Conservation (phyloP, 2,113 vertebrate genomes). For the Seriola quinqueradiata region DNA sequence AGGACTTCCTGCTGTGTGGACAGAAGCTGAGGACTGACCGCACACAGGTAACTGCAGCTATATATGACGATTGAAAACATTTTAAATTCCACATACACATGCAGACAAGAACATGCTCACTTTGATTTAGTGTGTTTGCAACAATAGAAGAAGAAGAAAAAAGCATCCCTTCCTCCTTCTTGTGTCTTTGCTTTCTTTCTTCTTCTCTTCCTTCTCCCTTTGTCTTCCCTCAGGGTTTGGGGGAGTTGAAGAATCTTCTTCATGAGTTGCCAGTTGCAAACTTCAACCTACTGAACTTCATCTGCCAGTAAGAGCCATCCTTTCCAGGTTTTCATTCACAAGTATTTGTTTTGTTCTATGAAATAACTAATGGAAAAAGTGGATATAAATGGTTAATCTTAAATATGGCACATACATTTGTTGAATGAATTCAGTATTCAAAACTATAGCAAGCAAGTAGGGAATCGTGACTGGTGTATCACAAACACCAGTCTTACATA, state of each 20-base stretch:
- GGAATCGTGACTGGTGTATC: too few species aligned
- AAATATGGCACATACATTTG: background rate
- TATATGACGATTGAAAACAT: background rate
- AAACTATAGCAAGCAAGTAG: too few species aligned
- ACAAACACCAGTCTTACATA: too few species aligned
- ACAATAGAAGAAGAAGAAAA: too few species aligned
- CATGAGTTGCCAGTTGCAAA: constrained; percentile 84
- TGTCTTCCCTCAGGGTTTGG: constrained; percentile 70
- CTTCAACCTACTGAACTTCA: constrained; percentile 85
- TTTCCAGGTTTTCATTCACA: too few species aligned
- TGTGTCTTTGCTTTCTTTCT: too few species aligned
- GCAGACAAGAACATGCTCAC: too few species aligned
- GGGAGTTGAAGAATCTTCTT: constrained; percentile 80
- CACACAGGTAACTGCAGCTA: constrained; percentile 63
- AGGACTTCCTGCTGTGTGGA: constrained; percentile 83
- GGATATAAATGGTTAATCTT: too few species aligned
- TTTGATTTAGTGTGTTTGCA: too few species aligned
- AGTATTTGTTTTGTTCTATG: background rate
- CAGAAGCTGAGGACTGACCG: constrained; percentile 73
- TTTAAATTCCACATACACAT: too few species aligned
- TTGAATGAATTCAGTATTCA: background rate
- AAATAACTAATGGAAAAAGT: background rate
- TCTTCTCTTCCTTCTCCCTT: background rate
- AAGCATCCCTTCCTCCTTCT: too few species aligned
- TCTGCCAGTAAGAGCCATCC: constrained; percentile 80